Evolutionary conservation across 23 tunicate genomes (phyloP).

Genomic region (Ascidia mentula): DNA sequence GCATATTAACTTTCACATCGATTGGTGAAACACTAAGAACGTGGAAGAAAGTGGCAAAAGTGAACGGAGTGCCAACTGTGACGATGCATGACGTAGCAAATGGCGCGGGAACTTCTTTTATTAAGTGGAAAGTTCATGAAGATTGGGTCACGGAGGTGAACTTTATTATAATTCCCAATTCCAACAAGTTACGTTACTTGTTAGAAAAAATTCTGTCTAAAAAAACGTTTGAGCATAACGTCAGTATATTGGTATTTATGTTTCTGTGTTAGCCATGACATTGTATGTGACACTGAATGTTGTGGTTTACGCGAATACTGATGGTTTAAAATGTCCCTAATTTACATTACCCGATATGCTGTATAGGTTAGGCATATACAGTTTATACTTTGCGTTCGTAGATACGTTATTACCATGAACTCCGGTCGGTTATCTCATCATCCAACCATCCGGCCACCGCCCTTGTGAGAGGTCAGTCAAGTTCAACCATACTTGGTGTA

Average conservation of each 20-base stretch:
- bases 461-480: slow-evolving; percentile 58
- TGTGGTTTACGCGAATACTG: too few species aligned
- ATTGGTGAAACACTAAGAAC: slow-evolving; percentile 64
- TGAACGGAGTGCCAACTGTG: slow-evolving; percentile 77
- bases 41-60: slow-evolving; percentile 89
- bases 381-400: slow-evolving; percentile 1
- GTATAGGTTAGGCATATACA: too few species aligned
- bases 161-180: too few species aligned
- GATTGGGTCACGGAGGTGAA: slow-evolving; percentile 97
- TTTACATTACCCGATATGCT: too few species aligned
- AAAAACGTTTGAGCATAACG: too few species aligned
- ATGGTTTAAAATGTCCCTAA: too few species aligned
- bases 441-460: slow-evolving; percentile 78
- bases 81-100: slow-evolving; percentile 64
- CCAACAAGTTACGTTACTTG: too few species aligned
- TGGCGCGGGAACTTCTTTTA: slow-evolving; percentile 40
- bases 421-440: slow-evolving; percentile 75
- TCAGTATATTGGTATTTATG: too few species aligned
- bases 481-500: too few species aligned
- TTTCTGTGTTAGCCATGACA: too few species aligned
- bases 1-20: slow-evolving; percentile 55
- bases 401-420: slow-evolving; percentile 70
- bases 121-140: slow-evolving; percentile 91
- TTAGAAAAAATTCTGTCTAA: too few species aligned
- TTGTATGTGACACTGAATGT: too few species aligned